Conservation (phyloP, 2,797 vertebrate species). For the Pseudochaenichthys georgianus region DNA sequence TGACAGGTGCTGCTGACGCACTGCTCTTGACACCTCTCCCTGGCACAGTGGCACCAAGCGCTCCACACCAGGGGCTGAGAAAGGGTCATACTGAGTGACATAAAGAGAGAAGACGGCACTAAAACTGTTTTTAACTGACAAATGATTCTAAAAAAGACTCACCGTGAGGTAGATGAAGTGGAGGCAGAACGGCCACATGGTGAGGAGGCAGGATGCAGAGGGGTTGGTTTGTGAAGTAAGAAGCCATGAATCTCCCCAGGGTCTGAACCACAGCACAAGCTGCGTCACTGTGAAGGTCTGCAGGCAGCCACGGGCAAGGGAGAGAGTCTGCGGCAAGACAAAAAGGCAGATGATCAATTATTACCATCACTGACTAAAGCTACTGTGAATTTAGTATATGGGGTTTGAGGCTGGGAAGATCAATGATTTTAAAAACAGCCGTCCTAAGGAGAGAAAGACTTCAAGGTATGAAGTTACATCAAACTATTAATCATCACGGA, state of each 20-base stretch:
- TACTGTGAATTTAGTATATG: background rate
- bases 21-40: constrained; percentile 80
- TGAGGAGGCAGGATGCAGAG: constrained; percentile 92
- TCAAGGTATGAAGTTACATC: background rate
- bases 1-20: constrained; percentile 90
- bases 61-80: constrained; percentile 59
- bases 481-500: background rate
- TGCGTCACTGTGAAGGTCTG: constrained; percentile 81
- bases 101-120: background rate
- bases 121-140: background rate
- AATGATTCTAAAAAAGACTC: constrained; percentile 44
- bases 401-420: background rate
- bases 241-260: constrained; percentile 95
- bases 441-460: background rate
- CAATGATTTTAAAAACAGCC: background rate
- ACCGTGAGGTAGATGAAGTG: constrained; percentile 89
- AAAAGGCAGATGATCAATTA: background rate
- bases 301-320: constrained; percentile 67
- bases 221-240: constrained; percentile 92
- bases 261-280: constrained; percentile 88
- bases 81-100: background rate
- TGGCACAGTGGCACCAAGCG: constrained; percentile 89
- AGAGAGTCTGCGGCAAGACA: constrained; percentile 63
- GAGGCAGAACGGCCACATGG: constrained; percentile 87
- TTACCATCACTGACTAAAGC: background rate